Evolutionary conservation across 2,888 invertebrate species (phyloP), one percentile per base, ranked within the genome.

Genomic region (Tetheella fluctuosa): DNA sequence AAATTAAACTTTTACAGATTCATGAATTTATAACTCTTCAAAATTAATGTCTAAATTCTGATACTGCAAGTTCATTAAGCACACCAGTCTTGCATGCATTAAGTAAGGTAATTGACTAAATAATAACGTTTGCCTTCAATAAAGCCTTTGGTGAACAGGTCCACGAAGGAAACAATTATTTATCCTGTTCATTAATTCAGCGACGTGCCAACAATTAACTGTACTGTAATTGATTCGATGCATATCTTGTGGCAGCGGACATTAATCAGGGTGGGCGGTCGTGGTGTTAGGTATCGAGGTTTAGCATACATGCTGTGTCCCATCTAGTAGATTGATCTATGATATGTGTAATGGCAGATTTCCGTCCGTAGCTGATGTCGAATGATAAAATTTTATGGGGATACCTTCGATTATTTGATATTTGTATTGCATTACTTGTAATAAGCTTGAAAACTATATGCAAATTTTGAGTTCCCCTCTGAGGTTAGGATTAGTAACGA

Each of bases 181-280:
- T 62, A 58, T 56, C 55, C 60, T 55, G 64, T 62, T 61, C 64
- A 65, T 60, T 65, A 70, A 70, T 68, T 62, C 57, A 60, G 62
- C 62, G 52, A 59, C 65, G 70, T 63, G 63, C 60, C 62, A 67
- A 68, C 72, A 71, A 76, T 81, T 81, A 81, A 64, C 63, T 58
- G 52, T 42, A 56, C 37, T 28, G 61, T 81, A 82, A 85, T 81
- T 81, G 80, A 80, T 78, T 78, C 70, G 79, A 80, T 83, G 73
- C 73, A 73, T 77, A 81, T 79, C 80, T 77, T 59, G 57, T 52
- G 62, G 61, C 60, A 58, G 63, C 54, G 54, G 63, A 60, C 63
- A 65, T 82, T 77, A 81, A 81, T 82, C 74, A 77, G 65, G 64
- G 53, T 61, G 65, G 65, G 66, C 64, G 57, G 59, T 64, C 54